Base-by-base conservation (phyloP, 2,797 vertebrate species). In the Smutsia temminckii region DNA sequence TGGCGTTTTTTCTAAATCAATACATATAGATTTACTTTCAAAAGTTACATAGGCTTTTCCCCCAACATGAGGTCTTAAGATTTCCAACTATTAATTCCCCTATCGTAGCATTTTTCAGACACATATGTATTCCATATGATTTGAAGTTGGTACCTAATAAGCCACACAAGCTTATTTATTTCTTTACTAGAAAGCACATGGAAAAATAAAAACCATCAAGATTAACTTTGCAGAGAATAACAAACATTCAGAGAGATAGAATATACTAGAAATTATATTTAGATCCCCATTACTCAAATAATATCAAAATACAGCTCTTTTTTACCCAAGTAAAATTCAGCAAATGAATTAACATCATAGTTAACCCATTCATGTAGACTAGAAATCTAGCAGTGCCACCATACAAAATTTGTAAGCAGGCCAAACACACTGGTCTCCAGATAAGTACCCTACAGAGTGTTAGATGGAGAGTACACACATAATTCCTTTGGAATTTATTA, bases 121-220 rank as follows among this genome's bases (percentile, higher is more conserved):
- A 66, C 27, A 49, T 57, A 66, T 66, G 13, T 49, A 86, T 71
- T 78, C 49, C 18, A 55, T 59, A 23, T 66, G n/a, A 66, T 83
- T 91, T 87, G 77, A 10, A 86, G 55, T 32, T 87, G 49, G 40
- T 66, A 34, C 29, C 59, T 78, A 72, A 80, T 78, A 72, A 80
- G 4, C 51, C 59, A 61, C 18, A 64, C 40, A 79, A 88, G 8
- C 4, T 85, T 89, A 78, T 69, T 81, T 81, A 81, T 55, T 42
- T 86, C 61, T 86, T 79, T 66, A 46, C 20, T 61, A 74, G 42
- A 72, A 79, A 75, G 42, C 18, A 3, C 49, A 87, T 12, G 3
- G 53, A 72, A 93, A 93, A 93, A 91, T 64, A 75, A 93, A 94
- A 93, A 25, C 55, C 12, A 59, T 40, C 2, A 79, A 87, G 42